These are phyloP conservation scores for Melinopterus prodromus DNA, from an alignment of 2,888 invertebrate genomes.

Conservation along the genomic window DNA sequence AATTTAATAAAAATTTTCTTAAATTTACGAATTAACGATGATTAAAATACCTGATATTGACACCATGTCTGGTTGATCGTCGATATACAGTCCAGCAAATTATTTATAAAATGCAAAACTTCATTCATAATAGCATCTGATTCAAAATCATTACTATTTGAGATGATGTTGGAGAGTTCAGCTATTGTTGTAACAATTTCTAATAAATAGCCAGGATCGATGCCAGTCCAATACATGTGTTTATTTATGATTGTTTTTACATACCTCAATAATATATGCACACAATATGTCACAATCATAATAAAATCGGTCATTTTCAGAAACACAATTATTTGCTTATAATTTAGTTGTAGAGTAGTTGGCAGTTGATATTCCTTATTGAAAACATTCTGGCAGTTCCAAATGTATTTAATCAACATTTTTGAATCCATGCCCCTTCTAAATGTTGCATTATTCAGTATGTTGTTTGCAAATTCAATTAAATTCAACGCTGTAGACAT, in stretches of 20 bases:
- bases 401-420: not conserved
- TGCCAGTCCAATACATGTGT: not conserved
- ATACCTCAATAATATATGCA: not conserved
- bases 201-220: not conserved
- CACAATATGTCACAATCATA: not conserved
- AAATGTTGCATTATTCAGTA: not conserved
- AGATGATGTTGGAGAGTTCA: not conserved
- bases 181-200: not conserved
- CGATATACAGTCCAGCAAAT: conserved; percentile 24
- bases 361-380: not conserved
- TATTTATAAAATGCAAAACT: conserved; percentile 22
- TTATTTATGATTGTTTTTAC: not conserved
- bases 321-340: not conserved
- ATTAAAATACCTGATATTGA: conserved; percentile 19
- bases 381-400: not conserved
- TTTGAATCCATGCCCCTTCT: not conserved
- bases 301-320: not conserved
- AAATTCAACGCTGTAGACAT: not conserved
- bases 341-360: not conserved
- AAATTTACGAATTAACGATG: not conserved
- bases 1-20: not conserved
- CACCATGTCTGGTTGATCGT: not conserved
- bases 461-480: not conserved
- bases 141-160: conserved; percentile 12
- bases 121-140: not conserved